A percentile compares a stretch with the other conserved stretches of the same genome.
These are phyloP conservation scores for Brenthis hecate DNA, from an alignment of 2,888 invertebrate species.

Conservation along the genomic window DNA sequence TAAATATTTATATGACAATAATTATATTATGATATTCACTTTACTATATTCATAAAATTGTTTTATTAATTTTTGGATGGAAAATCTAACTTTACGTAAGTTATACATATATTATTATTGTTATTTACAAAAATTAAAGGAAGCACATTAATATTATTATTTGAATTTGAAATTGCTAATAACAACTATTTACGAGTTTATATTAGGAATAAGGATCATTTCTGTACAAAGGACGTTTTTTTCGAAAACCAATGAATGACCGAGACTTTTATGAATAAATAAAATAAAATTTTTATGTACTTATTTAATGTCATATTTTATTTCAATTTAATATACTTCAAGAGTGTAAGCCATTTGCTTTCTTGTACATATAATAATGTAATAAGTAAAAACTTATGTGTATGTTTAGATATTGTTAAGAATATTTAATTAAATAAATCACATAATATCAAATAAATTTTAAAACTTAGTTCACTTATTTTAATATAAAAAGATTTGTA, in stretches of 20 bases:
- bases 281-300: no score
- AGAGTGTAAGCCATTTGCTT: no score
- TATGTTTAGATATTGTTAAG: no score
- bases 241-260: constrained; percentile 1
- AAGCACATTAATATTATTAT: constrained; percentile 13
- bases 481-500: neutral
- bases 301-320: no score
- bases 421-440: no score
- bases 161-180: constrained; percentile 16
- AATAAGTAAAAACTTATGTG: no score
- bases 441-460: no score
- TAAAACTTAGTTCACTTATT: no score
- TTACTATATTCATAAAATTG: neutral
- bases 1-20: constrained; percentile 19
- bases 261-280: no score
- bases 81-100: constrained; percentile 21
- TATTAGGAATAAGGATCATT: constrained; percentile 10
- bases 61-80: constrained; percentile 22
- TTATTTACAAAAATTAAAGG: constrained; percentile 19
- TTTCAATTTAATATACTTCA: no score
- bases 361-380: no score
- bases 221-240: constrained; percentile 19
- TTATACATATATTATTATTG: neutral
- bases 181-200: constrained; percentile 9
- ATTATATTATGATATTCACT: neutral